phyloP scores from a whole-genome alignment of 35 echinoderm and acorn worm genomes.

The Lytechinus variegatus region DNA sequence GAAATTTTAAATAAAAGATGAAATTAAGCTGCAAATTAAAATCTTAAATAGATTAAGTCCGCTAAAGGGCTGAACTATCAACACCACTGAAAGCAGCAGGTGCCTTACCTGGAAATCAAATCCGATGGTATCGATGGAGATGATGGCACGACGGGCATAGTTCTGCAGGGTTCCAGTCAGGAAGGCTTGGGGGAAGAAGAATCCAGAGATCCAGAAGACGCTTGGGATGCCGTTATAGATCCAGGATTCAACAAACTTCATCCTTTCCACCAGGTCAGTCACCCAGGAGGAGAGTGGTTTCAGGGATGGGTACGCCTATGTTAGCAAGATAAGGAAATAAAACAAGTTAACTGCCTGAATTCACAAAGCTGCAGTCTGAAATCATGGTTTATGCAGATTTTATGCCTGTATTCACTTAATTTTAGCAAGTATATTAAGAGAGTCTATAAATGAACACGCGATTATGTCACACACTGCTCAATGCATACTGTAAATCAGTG shows the following conservation, averaged over 20 bases:
- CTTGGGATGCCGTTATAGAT: conserved; percentile 91
- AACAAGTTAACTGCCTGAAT: no score
- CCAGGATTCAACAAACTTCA: conserved; percentile 89
- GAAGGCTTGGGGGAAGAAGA: conserved; percentile 99
- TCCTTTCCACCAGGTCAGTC: conserved; percentile 81
- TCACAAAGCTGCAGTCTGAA: no score
- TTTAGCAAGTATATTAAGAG: no score
- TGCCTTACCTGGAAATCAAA: conserved; percentile 91
- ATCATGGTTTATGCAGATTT: no score
- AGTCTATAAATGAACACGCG: no score
- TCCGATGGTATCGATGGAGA: conserved; percentile 95
- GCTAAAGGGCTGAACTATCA: no score
- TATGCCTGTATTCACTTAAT: no score
- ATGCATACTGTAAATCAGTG: no score
- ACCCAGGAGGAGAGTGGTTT: conserved; percentile 98
- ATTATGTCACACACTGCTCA: no score
- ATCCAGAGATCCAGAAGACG: conserved; percentile 98
- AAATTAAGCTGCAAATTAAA: no score
- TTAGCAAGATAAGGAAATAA: neutral
- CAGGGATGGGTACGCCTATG: conserved; percentile 91
- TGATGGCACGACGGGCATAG: conserved; percentile 86
- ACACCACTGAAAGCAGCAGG: neutral
- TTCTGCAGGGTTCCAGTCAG: conserved; percentile 97
- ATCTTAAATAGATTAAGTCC: no score
- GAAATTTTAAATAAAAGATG: no score